Evolutionary conservation across 2,113 vertebrate species (phyloP).

Genomic region (Lagopus leucura): DNA sequence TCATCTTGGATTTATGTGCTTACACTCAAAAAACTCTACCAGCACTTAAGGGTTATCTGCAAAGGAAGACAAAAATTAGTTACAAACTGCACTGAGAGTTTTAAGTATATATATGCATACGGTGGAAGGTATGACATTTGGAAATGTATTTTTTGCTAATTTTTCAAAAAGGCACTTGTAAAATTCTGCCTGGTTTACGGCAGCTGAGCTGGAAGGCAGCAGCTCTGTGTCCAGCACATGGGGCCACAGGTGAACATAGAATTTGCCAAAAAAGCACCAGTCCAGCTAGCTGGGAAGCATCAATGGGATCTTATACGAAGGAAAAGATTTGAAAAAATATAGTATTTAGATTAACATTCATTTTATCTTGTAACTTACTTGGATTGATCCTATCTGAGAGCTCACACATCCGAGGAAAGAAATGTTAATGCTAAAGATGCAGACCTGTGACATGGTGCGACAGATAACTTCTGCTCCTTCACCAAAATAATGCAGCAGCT

Average conservation of each 20-base stretch:
- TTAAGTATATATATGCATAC: background rate
- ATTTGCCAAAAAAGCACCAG: background rate
- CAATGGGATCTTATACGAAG: background rate
- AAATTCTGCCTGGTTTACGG: background rate
- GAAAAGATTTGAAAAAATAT: conserved; percentile 12
- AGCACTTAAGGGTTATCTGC: background rate
- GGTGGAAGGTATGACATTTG: background rate
- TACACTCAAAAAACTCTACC: background rate
- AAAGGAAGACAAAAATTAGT: background rate
- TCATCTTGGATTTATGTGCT: background rate
- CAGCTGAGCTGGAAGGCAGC: background rate
- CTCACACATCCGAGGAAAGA: background rate
- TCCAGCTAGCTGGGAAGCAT: conserved; percentile 8
- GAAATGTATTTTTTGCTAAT: background rate
- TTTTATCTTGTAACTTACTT: conserved; percentile 44
- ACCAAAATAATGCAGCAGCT: conserved; percentile 20
- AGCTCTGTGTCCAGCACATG: background rate
- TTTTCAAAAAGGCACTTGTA: background rate
- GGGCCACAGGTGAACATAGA: background rate
- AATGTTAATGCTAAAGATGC: background rate
- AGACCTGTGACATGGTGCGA: conserved; percentile 14
- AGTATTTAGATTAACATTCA: background rate
- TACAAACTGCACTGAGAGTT: background rate
- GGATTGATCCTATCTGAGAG: background rate
- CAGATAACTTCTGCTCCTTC: conserved; percentile 9